These are phyloP conservation scores for Mus spretus DNA, from an alignment of 2,797 vertebrate genomes.

Conservation along the genomic window DNA sequence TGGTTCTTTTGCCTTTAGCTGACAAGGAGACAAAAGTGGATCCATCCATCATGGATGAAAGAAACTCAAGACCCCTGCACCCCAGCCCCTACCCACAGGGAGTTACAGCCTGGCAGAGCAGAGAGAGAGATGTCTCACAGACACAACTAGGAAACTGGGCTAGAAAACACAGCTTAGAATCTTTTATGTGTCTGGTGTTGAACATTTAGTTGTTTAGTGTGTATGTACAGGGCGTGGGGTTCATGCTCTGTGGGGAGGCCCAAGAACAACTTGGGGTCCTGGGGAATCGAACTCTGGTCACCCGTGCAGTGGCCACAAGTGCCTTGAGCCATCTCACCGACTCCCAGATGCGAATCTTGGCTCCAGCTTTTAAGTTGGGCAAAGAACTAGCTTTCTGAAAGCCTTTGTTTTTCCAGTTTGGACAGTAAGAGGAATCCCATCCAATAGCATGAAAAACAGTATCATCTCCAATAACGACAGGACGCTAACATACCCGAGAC, in stretches of 20 bases:
- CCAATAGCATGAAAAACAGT: not conserved
- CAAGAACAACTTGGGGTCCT: not conserved
- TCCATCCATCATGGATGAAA: not conserved
- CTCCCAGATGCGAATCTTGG: not conserved
- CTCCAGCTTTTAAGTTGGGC: not conserved
- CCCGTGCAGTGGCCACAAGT: not conserved
- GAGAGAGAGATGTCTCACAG: not conserved
- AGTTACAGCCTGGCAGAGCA: not conserved
- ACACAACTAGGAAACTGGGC: not conserved
- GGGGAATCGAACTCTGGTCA: not conserved
- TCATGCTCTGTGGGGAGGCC: not conserved
- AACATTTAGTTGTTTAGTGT: not conserved
- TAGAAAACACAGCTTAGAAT: not conserved
- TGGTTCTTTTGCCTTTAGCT: not conserved
- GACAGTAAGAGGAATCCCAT: not conserved
- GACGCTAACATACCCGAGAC: not conserved
- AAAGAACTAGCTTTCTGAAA: not conserved
- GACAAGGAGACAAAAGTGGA: not conserved
- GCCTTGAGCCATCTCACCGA: not conserved
- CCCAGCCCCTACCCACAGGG: not conserved
- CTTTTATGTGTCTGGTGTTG: not conserved
- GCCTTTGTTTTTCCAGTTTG: not conserved
- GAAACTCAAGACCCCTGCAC: not conserved
- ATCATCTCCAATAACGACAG: rapidly evolving
- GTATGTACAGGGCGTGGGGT: not conserved